Conservation (phyloP, 2,888 invertebrate species). For the Blastobasis adustella region DNA sequence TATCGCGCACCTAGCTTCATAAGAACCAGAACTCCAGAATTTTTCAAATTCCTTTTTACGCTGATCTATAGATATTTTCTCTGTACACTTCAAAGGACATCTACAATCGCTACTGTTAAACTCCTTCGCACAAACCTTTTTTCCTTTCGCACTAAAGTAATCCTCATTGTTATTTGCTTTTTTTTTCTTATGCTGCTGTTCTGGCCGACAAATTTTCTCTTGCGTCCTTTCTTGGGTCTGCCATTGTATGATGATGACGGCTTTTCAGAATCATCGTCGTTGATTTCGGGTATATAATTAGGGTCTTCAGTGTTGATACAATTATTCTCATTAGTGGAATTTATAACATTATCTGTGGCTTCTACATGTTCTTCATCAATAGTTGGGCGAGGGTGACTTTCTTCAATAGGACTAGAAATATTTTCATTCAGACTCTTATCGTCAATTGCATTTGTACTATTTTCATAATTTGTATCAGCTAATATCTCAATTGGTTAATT, state of each 20-base stretch:
- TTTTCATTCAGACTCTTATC: background rate
- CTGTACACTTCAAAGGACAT: slow-evolving; percentile 3
- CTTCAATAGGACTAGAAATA: background rate
- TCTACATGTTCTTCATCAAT: background rate
- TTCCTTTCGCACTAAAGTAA: slow-evolving; percentile 1
- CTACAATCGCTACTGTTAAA: background rate
- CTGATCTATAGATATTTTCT: slow-evolving; percentile 1
- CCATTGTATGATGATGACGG: slow-evolving; percentile 1
- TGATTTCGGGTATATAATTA: slow-evolving; percentile 1
- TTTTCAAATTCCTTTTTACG: slow-evolving; percentile 3
- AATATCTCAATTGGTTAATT: no score
- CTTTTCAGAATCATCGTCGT: slow-evolving; percentile 1
- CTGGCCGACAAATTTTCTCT: slow-evolving; percentile 2
- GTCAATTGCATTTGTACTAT: no score
- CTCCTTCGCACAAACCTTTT: background rate
- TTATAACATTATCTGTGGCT: background rate
- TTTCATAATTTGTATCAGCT: no score
- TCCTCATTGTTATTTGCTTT: slow-evolving; percentile 3
- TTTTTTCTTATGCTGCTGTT: slow-evolving; percentile 4
- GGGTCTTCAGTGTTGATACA: slow-evolving; percentile 3
- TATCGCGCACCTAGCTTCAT: slow-evolving; percentile 4
- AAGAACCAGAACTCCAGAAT: slow-evolving; percentile 3
- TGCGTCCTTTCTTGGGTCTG: slow-evolving; percentile 4
- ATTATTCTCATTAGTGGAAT: background rate
- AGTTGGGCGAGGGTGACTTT: background rate